A percentile compares a stretch with the other conserved stretches of the same genome.
phyloP scores from a whole-genome alignment of 2,888 invertebrate species.

The Agonopterix alstromeriana region DNA sequence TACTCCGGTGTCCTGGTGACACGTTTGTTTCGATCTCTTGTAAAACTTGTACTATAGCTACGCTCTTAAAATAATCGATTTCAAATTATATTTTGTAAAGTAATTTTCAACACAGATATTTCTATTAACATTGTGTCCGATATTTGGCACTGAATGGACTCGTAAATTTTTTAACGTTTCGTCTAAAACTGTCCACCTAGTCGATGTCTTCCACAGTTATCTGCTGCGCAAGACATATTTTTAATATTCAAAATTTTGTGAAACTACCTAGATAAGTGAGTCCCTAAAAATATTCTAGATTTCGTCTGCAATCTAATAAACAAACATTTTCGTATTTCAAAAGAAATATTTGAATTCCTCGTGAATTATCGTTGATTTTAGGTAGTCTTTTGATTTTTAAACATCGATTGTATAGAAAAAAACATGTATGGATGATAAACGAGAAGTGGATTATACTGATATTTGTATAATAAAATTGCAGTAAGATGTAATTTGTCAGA shows the following conservation, averaged over 20 bases:
- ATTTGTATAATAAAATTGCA: neutral
- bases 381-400: neutral
- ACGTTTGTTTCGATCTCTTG: slow-evolving; percentile 1
- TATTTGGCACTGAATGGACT: too few species aligned
- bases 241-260: too few species aligned
- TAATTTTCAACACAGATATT: too few species aligned
- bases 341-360: neutral
- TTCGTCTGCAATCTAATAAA: too few species aligned
- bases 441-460: neutral
- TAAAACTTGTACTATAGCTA: neutral
- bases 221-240: slow-evolving; percentile 11
- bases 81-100: too few species aligned
- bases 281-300: too few species aligned
- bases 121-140: too few species aligned
- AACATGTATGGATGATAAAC: too few species aligned
- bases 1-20: neutral
- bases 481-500: neutral
- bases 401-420: neutral
- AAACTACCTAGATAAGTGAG: too few species aligned
- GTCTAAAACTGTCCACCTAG: slow-evolving; percentile 19
- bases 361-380: slow-evolving; percentile 4
- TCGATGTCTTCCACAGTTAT: slow-evolving; percentile 42
- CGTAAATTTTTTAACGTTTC: neutral
- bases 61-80: too few species aligned
- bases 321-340: too few species aligned